phyloP scores from a whole-genome alignment of 2,797 vertebrate genomes.

The Alectoris magna region DNA sequence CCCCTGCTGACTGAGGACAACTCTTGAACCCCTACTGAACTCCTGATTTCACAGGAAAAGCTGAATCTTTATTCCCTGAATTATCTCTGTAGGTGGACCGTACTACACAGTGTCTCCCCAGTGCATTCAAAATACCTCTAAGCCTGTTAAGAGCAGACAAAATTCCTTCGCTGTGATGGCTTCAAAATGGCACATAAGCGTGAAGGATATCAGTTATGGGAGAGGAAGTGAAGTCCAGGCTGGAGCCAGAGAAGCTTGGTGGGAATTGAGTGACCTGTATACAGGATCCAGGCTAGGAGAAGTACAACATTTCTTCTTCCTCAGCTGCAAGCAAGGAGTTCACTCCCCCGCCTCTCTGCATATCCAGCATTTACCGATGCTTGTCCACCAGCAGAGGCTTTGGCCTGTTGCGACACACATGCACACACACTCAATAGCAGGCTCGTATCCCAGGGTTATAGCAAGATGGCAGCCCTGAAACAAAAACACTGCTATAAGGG shows the following conservation, averaged over 20 bases:
- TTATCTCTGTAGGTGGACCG: rapidly evolving
- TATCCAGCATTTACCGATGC: not conserved
- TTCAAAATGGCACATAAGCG: not conserved
- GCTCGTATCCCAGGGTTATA: not conserved
- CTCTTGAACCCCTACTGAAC: conserved; percentile 34
- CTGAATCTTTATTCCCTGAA: not conserved
- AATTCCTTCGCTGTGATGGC: rapidly evolving
- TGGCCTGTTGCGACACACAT: not conserved
- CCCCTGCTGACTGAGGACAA: not conserved
- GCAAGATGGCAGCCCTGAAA: not conserved
- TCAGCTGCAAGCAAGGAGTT: not conserved
- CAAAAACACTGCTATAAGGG: rapidly evolving
- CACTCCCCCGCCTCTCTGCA: rapidly evolving
- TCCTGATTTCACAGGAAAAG: rapidly evolving
- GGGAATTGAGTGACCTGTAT: not conserved
- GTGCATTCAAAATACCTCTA: not conserved
- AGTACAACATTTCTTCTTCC: not conserved
- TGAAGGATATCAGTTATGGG: not conserved
- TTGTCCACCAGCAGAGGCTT: not conserved
- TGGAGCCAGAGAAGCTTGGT: not conserved
- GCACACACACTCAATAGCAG: rapidly evolving
- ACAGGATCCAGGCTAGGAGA: not conserved
- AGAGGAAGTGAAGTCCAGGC: not conserved
- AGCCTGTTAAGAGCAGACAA: not conserved
- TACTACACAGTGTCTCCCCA: not conserved